Evolutionary conservation across 2,888 invertebrate species (phyloP).

Genomic region (Acholoe squamosa): DNA sequence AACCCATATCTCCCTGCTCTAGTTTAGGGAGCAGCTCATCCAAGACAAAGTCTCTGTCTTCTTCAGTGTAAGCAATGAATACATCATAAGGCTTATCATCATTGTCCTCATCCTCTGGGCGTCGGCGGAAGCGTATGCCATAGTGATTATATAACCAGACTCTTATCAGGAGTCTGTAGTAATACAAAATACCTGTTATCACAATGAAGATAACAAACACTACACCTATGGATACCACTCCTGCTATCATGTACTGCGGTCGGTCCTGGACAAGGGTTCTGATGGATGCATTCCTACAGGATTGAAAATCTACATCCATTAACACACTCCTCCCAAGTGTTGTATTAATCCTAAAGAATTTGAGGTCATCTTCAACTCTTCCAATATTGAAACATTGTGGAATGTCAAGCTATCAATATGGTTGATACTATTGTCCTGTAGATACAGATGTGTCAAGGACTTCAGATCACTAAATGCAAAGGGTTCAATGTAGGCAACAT

Average conservation of each 20-base stretch:
- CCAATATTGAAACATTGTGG: not conserved
- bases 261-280: not conserved
- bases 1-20: not conserved
- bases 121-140: not conserved
- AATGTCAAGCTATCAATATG: not conserved
- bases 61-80: not conserved
- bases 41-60: not conserved
- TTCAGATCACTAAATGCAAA: not conserved
- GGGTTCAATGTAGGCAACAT: not conserved
- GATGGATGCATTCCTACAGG: not conserved
- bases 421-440: not conserved
- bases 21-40: not conserved
- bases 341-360: too few species aligned
- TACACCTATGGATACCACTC: not conserved
- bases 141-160: not conserved
- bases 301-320: not conserved
- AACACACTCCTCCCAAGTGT: not conserved
- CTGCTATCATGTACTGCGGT: not conserved
- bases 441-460: not conserved
- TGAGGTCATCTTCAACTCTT: too few species aligned
- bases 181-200: not conserved
- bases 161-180: not conserved
- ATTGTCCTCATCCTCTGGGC: not conserved
- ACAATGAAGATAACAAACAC: not conserved
- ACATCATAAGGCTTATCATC: slow-evolving; percentile 20